A percentile compares a stretch with the other conserved stretches of the same genome.
Conservation (phyloP, 2,797 vertebrate genomes). For the Poliocrania exsul region DNA sequence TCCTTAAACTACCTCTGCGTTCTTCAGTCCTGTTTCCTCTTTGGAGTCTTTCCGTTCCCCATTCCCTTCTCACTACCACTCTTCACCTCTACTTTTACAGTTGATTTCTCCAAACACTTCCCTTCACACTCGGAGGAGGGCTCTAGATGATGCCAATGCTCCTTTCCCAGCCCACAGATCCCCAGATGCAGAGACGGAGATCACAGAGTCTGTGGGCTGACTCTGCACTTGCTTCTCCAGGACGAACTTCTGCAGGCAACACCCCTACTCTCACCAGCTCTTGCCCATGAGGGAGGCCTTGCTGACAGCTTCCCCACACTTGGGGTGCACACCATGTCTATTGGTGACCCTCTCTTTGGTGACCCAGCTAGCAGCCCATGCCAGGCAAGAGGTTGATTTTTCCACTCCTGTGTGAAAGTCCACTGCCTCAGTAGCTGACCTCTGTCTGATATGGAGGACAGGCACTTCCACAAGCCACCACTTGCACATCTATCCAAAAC, state of each 20-base stretch:
- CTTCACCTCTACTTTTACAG: slow-evolving; percentile 2
- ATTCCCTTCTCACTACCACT: slow-evolving; percentile 20
- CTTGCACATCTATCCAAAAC: not conserved
- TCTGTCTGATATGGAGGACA: not conserved
- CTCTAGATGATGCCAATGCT: slow-evolving; percentile 22
- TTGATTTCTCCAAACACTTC: not conserved
- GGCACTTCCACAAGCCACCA: not conserved
- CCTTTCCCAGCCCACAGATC: not conserved
- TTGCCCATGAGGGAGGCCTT: not conserved
- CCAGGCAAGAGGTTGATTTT: not conserved
- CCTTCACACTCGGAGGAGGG: not conserved
- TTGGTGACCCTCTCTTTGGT: not conserved
- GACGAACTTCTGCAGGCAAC: not conserved
- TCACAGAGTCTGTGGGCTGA: not conserved
- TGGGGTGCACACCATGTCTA: fast-evolving
- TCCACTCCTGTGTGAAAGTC: not conserved
- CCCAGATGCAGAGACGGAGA: not conserved
- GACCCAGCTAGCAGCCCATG: not conserved
- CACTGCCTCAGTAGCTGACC: not conserved
- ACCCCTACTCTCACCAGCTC: not conserved
- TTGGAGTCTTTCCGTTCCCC: not conserved
- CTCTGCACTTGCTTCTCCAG: not conserved
- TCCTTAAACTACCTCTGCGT: not conserved
- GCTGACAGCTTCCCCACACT: not conserved
- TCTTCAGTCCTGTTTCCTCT: slow-evolving; percentile 11